phyloP scores from a whole-genome alignment of 2,888 invertebrate species.

The Brenthis daphne region DNA sequence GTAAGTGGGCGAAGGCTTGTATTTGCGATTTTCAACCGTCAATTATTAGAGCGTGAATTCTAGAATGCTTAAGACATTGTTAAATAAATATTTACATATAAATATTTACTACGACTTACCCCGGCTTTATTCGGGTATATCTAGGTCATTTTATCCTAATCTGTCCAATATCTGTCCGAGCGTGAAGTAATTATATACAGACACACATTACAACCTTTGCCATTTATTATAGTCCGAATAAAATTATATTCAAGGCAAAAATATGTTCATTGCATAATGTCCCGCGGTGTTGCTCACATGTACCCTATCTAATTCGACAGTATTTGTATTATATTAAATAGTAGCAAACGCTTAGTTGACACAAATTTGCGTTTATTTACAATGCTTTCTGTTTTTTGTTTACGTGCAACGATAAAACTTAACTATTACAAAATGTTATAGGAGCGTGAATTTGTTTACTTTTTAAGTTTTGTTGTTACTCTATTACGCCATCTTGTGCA shows the following conservation, averaged over 20 bases:
- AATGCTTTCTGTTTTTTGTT: neutral
- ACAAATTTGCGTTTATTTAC: neutral
- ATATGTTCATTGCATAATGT: no score
- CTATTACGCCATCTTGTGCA: neutral
- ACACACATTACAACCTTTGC: no score
- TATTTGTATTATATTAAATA: no score
- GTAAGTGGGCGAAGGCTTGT: conserved; percentile 29
- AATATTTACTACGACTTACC: neutral
- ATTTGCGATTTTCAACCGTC: conserved; percentile 7
- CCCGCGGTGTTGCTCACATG: no score
- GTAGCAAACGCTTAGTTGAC: no score
- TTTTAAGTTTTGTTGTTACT: neutral
- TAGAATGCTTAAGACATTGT: conserved; percentile 21
- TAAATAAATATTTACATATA: conserved; percentile 10
- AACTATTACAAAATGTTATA: neutral
- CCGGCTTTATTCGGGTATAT: no score
- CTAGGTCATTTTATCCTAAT: no score
- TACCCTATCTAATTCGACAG: no score
- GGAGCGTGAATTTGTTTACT: neutral
- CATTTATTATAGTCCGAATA: neutral
- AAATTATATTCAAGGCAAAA: neutral
- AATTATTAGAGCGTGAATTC: conserved; percentile 29
- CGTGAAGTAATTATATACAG: no score
- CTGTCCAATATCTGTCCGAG: no score
- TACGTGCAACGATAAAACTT: neutral